Base-by-base conservation (phyloP, 2,797 vertebrate species). In the Apogon talboti region DNA sequence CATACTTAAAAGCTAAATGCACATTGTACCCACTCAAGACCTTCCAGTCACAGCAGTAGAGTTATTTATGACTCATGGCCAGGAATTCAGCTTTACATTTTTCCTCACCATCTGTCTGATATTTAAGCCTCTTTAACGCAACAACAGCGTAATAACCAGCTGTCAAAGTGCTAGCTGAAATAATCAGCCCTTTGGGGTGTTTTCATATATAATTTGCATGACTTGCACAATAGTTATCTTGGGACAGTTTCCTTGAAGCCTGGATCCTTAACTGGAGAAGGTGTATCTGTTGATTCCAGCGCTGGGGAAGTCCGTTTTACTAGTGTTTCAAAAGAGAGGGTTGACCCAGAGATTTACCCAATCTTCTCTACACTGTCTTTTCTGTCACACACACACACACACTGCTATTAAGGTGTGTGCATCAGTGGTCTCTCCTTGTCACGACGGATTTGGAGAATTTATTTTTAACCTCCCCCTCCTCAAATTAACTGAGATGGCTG, bases 401-500 rank as follows among this genome's bases (percentile, higher is more conserved):
- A 68, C 12, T 47, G 11, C 71, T 58, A 18, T 81, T 71, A 38
- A 77, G 70, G 60, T 57, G 64, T 75, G 71, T 75, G 81, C 67
- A 71, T 81, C 73, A 49, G 55, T 77, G 72, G 73, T 58, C 65
- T 66, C 43, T 28, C 68, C 66, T 62, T 61, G 44, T 84, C 60
- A 59, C 56, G 56, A 54, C 58, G 74, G 72, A 44, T 76, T 74
- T 71, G 56, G 53, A 50, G 62, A 48, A 63, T 81, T 77, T 75
- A 81, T 81, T 80, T 83, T 81, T 81, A 74, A 78, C 72, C 37
- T 55, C 13, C 46, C 50, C 70, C 71, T 48, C 14, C 66, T 66
- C 60, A 73, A 48, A 71, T 57, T 48, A 21, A 58, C 71, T 57
- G 52, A 69, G 48, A 50, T 3, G 8, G 44, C 52, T 62, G 42